Evolutionary conservation across 2,113 vertebrate species (phyloP).

Genomic region (Empidonax alnorum): DNA sequence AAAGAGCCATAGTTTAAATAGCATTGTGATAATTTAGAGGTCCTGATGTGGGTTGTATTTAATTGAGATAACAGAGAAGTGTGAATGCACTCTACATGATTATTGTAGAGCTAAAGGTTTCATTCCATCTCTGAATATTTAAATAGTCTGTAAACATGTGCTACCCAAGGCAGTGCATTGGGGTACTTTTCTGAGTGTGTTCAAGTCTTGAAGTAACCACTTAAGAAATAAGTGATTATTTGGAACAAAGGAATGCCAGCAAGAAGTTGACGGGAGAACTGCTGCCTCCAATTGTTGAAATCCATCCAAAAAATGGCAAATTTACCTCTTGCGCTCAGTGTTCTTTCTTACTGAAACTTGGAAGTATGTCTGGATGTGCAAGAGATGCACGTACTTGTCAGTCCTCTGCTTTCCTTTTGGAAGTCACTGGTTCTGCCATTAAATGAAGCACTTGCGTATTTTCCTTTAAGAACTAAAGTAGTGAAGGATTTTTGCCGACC

Average conservation of each 20-base stretch:
- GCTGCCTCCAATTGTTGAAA: background rate
- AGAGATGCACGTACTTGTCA: background rate
- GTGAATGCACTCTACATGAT: background rate
- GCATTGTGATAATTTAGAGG: background rate
- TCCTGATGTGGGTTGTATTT: constrained; percentile 26
- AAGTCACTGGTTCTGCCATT: background rate
- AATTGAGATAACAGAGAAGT: background rate
- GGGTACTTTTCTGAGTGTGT: background rate
- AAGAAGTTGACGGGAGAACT: background rate
- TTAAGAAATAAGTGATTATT: background rate
- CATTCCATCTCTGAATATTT: background rate
- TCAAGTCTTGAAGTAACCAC: background rate
- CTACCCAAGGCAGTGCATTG: background rate
- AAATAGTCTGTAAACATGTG: background rate
- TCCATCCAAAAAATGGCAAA: background rate
- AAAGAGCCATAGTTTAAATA: background rate
- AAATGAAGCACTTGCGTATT: background rate
- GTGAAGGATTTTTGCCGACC: background rate
- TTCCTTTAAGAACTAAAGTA: background rate
- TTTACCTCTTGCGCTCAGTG: background rate
- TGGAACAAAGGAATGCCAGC: background rate
- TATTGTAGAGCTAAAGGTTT: background rate
- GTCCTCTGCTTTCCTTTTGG: background rate
- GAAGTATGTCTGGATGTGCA: background rate
- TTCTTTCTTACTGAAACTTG: background rate